Evolutionary conservation across 2,797 vertebrate species (phyloP), one percentile per base, ranked within the genome.

Genomic region (Salmo trutta): DNA sequence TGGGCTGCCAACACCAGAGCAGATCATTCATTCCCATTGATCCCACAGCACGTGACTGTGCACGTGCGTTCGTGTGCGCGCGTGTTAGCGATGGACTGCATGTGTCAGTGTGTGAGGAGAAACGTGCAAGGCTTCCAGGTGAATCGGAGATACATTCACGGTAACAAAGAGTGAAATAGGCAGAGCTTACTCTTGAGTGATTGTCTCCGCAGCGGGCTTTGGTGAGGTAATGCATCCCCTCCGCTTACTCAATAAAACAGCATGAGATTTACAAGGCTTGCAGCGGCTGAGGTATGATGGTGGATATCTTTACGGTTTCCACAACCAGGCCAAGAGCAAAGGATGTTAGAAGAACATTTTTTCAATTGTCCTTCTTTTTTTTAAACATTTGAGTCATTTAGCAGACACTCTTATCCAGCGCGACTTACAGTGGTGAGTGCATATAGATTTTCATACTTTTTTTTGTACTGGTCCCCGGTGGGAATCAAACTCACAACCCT

Each of bases 1-100:
- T 79, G 21, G 83, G 87, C 89, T 90, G 88, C 85, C 90, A 88
- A 82, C 79, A 74, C 66, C 72, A 81, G 83, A 64, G 83, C 83
- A 77, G 85, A 92, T 93, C 92, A 88, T 90, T 93, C 88, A 88
- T 64, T 81, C 77, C 36, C 68, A 93, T 92, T 83, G 90, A 93
- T 92, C 83, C 56, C 5, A 77, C 85, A 78, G 75, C 84, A 81
- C n/a, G 31, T 64, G 81, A 81, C 78, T 79, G 78, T 64, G 79
- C 80, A 71, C 80, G 59, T 80, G 80, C 84, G 77, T 56, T 54
- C n/a, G 64, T 73, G 47, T 56, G 31, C 67, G 78, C 29, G 41
- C 5, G 27, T 29, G 27, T 65, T 54, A 70, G 51, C 53, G 17
- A 51, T 74, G 64, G 15, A 47, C 41, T 51, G 21, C 41, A 52